Base-by-base conservation (phyloP, 1,140 invertebrate genomes). In the Pseudomyrmex cubaensis region DNA sequence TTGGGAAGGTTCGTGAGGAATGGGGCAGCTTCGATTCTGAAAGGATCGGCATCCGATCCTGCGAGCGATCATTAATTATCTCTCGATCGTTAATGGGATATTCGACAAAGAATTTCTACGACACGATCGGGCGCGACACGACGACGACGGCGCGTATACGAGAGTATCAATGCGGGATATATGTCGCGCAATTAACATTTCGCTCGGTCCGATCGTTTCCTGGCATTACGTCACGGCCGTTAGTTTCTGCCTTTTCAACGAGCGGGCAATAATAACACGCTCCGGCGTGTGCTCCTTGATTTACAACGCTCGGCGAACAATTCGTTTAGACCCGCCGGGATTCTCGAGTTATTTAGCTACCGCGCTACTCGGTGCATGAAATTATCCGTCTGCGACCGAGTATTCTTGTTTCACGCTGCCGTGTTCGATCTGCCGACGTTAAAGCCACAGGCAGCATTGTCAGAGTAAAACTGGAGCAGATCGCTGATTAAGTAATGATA, bases 111-210 rank as follows among this genome's bases (percentile, higher is more conserved):
- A 85, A 50, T n/a, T 72, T 70, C 52, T 59, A 46, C 57, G 63
- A 59, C n/a, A 57, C 61, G 62, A 61, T 57, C 44, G 72, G 2
- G 5, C 5, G 35, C 5, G 3, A 48, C 66, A 44, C 50, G 44
- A 72, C 56, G 54, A 44, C 50, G 44, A 72, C 56, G 54, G n/a
- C 35, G 54, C 67, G 13, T 59, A 8, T 57, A 15, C 20, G 54
- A 59, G 12, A 82, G 57, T 50, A 50, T 70, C 15, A 8, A 52
- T 25, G 69, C 22, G 46, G 46, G 13, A 62, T 57, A 70, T 82
- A 22, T 82, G 78, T 74, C 78, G 57, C 57, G 57, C 57, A 74
- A 82, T 82, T 82, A 82, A 82, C 78, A 63, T 82, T 74, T 82
- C 69, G 69, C 15, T 74, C 35, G 46, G 17, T 10, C n/a, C 59